Base-by-base conservation (phyloP, 1,140 invertebrate species). In the Drosophila parvula region DNA sequence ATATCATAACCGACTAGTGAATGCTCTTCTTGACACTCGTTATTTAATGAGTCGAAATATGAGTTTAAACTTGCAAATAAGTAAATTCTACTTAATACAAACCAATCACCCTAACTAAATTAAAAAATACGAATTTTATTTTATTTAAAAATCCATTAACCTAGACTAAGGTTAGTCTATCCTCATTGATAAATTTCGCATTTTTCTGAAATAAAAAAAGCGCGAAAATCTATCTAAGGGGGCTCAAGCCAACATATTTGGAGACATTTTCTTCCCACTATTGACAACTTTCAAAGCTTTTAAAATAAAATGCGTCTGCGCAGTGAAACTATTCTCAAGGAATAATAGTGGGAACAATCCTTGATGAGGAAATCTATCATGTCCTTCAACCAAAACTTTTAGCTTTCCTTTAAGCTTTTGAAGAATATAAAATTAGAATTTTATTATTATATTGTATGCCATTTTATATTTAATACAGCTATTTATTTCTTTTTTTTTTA, bases 251-350 rank as follows among this genome's bases (percentile, higher is more conserved):
- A 14, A 5, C 1, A 14, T 9, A 36, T 53, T 53, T 74, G 71
- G 48, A 74, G 71, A 74, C 69, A 30, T 63, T 28, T 62, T 36
- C n/a, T 57, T 28, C 48, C 50, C 43, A 44, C 38, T 61, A 62
- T 77, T 67, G 18, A 44, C 40, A 67, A 34, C 27, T 32, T 18
- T 11, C 10, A 71, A 30, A 61, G 61, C 51, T 53, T 30, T 55
- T n/a, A 4, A 34, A 11, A 16, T 4, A 0, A 16, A 14, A 48
- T 16, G 48, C 30, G 53, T 50, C 56, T 60, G 74, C 40, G 38
- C n/a, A 6, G 16, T 14, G 16, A 22, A 12, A 14, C 28, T 8
- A 14, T 32, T 32, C 14, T 40, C 16, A 30, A 16, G 16, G 11
- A 18, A 60, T 73, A 59, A 47, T 27, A 40, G 3, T 4, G 5